phyloP scores from a whole-genome alignment of 1,140 invertebrate genomes.

The Muscidifurax raptorellus region DNA sequence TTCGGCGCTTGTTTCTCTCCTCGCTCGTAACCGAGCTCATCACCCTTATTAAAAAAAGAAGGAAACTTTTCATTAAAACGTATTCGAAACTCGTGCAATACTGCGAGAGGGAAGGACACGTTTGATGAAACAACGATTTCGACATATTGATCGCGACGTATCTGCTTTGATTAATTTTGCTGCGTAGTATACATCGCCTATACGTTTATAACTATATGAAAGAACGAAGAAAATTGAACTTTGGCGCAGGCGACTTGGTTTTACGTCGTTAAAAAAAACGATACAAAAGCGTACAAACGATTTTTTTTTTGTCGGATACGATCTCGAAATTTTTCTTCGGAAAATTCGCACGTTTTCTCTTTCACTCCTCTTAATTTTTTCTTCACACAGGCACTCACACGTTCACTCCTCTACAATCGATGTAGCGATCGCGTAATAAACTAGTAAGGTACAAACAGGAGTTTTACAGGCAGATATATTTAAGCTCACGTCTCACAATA shows the following conservation, averaged over 20 bases:
- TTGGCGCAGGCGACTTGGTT: conserved; percentile 53
- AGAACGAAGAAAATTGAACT: conserved; percentile 34
- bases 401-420: conserved; percentile 56
- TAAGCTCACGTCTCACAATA: conserved; percentile 63
- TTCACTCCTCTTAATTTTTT: conserved; percentile 6
- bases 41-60: not conserved
- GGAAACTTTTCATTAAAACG: not conserved
- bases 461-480: conserved; percentile 62
- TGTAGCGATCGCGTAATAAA: conserved; percentile 59
- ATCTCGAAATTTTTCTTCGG: conserved; percentile 34
- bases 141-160: not conserved
- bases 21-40: not conserved
- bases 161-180: not conserved
- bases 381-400: conserved; percentile 31
- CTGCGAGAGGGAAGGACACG: no score
- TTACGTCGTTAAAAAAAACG: conserved; percentile 51
- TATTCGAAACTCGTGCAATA: not conserved
- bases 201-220: not conserved
- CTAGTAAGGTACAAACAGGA: conserved; percentile 68
- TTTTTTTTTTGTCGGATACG: conserved; percentile 16
- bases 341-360: not conserved
- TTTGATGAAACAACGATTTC: not conserved
- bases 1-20: not conserved
- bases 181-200: not conserved
- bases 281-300: conserved; percentile 43